Evolutionary conservation across 2,113 vertebrate genomes (phyloP), one percentile per base, ranked within the genome.

Genomic region (Ailuropoda melanoleuca): DNA sequence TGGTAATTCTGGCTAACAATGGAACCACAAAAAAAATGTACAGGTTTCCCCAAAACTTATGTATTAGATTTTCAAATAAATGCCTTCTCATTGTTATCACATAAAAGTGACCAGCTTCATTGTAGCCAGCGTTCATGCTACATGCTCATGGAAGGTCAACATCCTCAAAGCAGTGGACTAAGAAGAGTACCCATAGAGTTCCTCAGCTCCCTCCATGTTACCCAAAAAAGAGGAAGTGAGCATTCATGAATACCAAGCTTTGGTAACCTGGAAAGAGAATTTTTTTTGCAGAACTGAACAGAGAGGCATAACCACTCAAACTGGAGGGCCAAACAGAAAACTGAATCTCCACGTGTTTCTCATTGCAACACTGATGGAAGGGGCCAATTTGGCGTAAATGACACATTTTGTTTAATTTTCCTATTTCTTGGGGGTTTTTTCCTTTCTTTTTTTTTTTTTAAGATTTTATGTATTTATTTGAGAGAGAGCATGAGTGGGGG

Each of bases 31-130:
- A 74, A 74, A 43, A 96, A 97, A 81, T 19, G 2, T 0, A 0
- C 1, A 80, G 82, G 83, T 92, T 97, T 98, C 96, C 46, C 58
- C 66, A 84, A 1, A 80, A 48, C 6, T 56, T 12, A 6, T 15
- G n/a, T 8, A 94, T 92, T 87, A 15, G 37, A 18, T 29, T 77
- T 95, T 96, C 74, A 95, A 97, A 97, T 94, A 23, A 92, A 87
- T 90, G 39, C 19, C n/a, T 78, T 80, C 68, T 37, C 37, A 89
- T 31, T 89, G 88, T 72, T 31, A 58, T 89, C 21, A 13, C 37
- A 78, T 56, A 68, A 87, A 95, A 96, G 34, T 48, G 11, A 77
- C 46, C 8, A 83, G 21, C 37, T 75, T 70, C 43, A 66, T n/a
- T 64, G 31, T 39, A 58, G 23, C 19, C 78, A 77, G 6, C 11